Evolutionary conservation across 35 echinoderm and acorn worm genomes (phyloP).

Genomic region (Acanthaster planci): DNA sequence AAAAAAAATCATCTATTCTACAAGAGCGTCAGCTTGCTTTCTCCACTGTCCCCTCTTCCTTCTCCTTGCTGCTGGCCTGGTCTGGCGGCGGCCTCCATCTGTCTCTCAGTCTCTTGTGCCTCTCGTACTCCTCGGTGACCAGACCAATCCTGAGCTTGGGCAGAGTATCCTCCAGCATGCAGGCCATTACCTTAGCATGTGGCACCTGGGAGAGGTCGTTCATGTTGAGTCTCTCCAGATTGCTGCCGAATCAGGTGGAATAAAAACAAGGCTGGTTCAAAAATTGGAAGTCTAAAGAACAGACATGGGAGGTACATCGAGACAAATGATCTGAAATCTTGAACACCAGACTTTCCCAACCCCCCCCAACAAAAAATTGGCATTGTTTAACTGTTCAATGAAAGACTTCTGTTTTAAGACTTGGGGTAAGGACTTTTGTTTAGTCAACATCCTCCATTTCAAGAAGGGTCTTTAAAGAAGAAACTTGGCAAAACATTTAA

Average conservation of each 20-base stretch:
- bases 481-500: too few relatives aligned
- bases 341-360: too few relatives aligned
- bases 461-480: too few relatives aligned
- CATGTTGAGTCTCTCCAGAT: slow-evolving; percentile 73
- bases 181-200: slow-evolving; percentile 43
- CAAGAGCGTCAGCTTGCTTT: background rate
- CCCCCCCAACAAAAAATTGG: too few relatives aligned
- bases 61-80: background rate
- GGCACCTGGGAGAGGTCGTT: slow-evolving; percentile 43
- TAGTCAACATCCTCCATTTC: too few relatives aligned
- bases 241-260: slow-evolving; percentile 40
- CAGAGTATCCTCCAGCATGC: slow-evolving; percentile 72
- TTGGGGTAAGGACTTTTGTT: too few relatives aligned
- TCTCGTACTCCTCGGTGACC: slow-evolving; percentile 46
- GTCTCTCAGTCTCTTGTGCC: slow-evolving; percentile 12
- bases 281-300: too few relatives aligned
- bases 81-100: background rate
- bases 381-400: too few relatives aligned
- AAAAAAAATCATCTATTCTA: background rate
- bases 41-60: background rate
- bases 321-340: too few relatives aligned
- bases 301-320: too few relatives aligned
- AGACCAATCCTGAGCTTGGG: slow-evolving; percentile 56
- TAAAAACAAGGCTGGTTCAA: too few relatives aligned
- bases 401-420: too few relatives aligned